These are phyloP conservation scores for Heliangelus exortis DNA, from an alignment of 2,797 vertebrate species.

Conservation along the genomic window DNA sequence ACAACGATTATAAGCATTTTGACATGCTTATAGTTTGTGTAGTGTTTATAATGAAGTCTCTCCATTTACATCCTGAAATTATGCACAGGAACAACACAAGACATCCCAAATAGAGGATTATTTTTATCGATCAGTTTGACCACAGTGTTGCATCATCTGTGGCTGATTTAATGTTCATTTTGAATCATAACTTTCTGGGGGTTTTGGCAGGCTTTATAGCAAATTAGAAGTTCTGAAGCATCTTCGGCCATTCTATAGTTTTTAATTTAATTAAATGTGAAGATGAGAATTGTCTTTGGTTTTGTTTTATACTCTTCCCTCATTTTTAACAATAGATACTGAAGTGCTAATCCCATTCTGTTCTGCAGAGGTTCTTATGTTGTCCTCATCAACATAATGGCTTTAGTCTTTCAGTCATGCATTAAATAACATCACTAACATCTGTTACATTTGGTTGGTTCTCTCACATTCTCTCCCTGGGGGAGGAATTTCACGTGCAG, in stretches of 20 bases:
- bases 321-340: neutral
- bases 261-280: neutral
- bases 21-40: neutral
- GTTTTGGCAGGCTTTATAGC: neutral
- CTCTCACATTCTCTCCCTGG: constrained; percentile 19
- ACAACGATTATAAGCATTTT: neutral
- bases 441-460: constrained; percentile 42
- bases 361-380: neutral
- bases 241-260: neutral
- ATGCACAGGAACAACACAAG: neutral
- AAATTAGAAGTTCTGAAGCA: neutral
- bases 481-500: constrained; percentile 8
- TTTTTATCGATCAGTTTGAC: neutral
- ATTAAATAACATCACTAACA: constrained; percentile 47
- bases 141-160: neutral
- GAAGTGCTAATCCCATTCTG: neutral
- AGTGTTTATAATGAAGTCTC: neutral
- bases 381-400: neutral
- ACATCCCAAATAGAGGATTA: neutral
- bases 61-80: neutral
- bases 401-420: constrained; percentile 51
- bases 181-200: neutral
- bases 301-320: neutral
- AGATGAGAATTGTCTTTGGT: neutral
- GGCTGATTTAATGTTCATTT: neutral